These are phyloP conservation scores for Aporophyla nigra DNA, from an alignment of 2,888 invertebrate genomes.

Conservation along the genomic window DNA sequence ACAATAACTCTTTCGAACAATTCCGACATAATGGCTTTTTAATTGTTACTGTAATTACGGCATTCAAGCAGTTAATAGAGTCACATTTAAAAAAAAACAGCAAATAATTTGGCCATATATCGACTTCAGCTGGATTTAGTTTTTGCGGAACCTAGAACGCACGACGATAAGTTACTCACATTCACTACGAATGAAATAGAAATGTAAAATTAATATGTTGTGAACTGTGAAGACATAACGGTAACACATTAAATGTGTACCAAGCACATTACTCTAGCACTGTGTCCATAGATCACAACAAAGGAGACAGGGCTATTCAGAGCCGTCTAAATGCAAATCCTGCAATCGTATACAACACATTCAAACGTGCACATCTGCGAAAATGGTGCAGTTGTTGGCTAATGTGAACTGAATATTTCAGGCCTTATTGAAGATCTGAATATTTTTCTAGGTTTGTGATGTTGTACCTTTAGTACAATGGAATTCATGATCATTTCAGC, in stretches of 20 bases:
- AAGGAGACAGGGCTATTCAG: constrained; percentile 46
- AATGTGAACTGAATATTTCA: constrained; percentile 53
- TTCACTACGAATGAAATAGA: neutral
- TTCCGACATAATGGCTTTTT: too few species aligned
- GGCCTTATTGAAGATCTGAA: constrained; percentile 26
- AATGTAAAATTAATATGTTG: constrained; percentile 2
- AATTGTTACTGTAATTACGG: too few species aligned
- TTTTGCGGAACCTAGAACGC: neutral
- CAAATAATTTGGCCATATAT: too few species aligned
- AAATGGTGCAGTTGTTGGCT: constrained; percentile 25
- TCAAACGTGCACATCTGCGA: constrained; percentile 38
- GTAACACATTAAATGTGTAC: constrained; percentile 27
- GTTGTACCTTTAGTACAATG: neutral
- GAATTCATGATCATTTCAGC: too few species aligned
- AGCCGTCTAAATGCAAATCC: constrained; percentile 42
- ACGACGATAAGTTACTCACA: neutral
- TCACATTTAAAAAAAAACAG: too few species aligned
- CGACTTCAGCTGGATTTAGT: neutral
- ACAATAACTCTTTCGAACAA: too few species aligned
- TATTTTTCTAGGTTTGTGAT: constrained; percentile 12
- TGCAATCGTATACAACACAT: constrained; percentile 26
- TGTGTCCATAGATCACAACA: constrained; percentile 39
- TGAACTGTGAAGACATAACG: constrained; percentile 3
- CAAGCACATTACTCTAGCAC: constrained; percentile 26
- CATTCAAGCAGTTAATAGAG: too few species aligned